Percentiles rank a stretch among this genome's conserved stretches.
These are phyloP conservation scores for Xylophagus ater DNA, from an alignment of 2,888 invertebrate species.

Conservation along the genomic window DNA sequence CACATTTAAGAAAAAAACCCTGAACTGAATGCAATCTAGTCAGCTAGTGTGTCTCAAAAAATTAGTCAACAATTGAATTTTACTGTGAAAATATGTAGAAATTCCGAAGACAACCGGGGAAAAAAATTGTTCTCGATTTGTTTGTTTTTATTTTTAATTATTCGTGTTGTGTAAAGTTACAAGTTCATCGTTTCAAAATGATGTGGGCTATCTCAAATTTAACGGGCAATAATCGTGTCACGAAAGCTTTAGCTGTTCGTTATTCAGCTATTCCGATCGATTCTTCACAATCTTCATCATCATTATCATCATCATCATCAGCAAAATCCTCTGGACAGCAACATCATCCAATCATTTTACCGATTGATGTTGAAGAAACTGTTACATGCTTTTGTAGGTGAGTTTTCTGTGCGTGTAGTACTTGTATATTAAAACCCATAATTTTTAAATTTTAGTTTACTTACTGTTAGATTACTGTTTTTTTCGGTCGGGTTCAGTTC, in stretches of 20 bases:
- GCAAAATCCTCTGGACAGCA: slow-evolving; percentile 10
- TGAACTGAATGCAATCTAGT: too few relatives aligned
- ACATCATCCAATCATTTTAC: slow-evolving; percentile 39
- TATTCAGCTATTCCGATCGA: slow-evolving; percentile 36
- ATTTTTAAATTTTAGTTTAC: too few relatives aligned
- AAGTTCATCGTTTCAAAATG: slow-evolving; percentile 22
- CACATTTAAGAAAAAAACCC: too few relatives aligned
- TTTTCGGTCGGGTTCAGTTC: too few relatives aligned
- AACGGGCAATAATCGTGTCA: slow-evolving; percentile 38
- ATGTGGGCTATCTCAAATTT: slow-evolving; percentile 39
- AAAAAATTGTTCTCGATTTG: slow-evolving; percentile 3
- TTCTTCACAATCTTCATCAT: slow-evolving; percentile 22
- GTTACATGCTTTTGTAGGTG: slow-evolving; percentile 76
- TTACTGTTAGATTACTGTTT: too few relatives aligned
- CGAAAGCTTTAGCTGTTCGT: slow-evolving; percentile 36
- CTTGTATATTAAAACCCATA: too few relatives aligned
- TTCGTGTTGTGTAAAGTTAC: background rate
- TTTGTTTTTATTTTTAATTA: background rate
- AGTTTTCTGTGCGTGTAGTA: slow-evolving; percentile 18
- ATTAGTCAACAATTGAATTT: slow-evolving; percentile 13
- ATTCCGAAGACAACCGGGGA: background rate
- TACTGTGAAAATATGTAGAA: slow-evolving; percentile 2
- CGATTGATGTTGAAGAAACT: slow-evolving; percentile 57
- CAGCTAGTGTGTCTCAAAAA: too few relatives aligned
- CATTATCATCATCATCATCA: slow-evolving; percentile 11